Base-by-base conservation (phyloP, 2,888 invertebrate species). In the Caradrina clavipalpis region DNA sequence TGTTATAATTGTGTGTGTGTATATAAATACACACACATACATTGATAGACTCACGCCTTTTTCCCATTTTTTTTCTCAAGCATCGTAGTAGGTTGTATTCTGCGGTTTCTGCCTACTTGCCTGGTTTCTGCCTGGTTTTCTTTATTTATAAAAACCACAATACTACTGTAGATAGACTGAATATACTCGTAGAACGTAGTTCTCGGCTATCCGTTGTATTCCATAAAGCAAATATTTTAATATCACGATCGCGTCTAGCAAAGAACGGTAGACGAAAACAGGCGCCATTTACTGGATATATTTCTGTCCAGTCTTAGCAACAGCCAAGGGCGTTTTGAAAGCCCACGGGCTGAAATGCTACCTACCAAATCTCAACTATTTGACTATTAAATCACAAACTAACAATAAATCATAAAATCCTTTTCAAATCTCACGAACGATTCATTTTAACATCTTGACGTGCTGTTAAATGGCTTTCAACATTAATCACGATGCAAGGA, bases 401-500 rank as follows among this genome's bases (percentile, higher is more conserved):
- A 47, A 62, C 58, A 62, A 76, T 69, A 54, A 69, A 76, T 69
- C 67, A 66, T 51, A 63, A 58, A 67, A 73, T 61, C 56, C 53
- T 67, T 69, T 65, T 60, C 35, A 58, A 51, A 54, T 64, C 61
- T 61, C 50, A 68, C 22, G 11, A 61, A 61, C 68, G 56, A 73
- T 81, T 73, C 51, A 69, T 73, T 78, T 67, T 69, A 71, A 69
- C 66, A 69, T 59, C 68, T 70, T 77, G 82, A 73, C 80, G 49
- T 55, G 63, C 19, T 73, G 69, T 70, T 82, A 76, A 80, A 78
- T 73, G 62, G 72, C 65, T 61, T 13, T 70, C 61, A 73, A 76
- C 81, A 84, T 83, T 82, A 84, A 83, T 83, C 85, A 84, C 53
- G 58, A 67, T 60, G 70, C 65, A 80, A 80, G 83, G 70, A 82